Base-by-base conservation (phyloP, 2,888 invertebrate genomes). In the Eumacrocentrus americanus region DNA sequence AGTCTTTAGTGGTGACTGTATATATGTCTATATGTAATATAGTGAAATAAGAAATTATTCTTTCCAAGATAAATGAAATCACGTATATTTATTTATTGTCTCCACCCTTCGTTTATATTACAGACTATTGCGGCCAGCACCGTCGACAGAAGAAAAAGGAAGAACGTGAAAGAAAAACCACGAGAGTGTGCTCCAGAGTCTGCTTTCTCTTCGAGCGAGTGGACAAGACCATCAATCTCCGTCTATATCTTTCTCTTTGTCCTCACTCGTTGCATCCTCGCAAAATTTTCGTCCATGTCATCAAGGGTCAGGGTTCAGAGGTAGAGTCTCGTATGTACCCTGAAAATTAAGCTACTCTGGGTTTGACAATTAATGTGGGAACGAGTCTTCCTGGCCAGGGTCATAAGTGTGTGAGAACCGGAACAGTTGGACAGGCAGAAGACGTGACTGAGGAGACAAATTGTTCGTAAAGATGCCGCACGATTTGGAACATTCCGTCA, bases 11-110 rank as follows among this genome's bases (percentile, higher is more conserved):
- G 74, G 77, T 78, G 77, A 77, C 75, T 79, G 78, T 79, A 79
- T 79, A 79, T 79, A 79, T 79, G 78, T 79, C 74, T 72, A 79
- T 78, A 79, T 80, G 79, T 79, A 78, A 78, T 23, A 48, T 73
- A 72, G 70, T 69, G 67, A 66, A 66, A 72, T 72, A 61, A 42
- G 18, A 61, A 44, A 61, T 61, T 62, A 62, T 66, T 70, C 52
- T 60, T 66, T 63, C 64, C 37, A 61, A 70, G 62, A 59, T 59
- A 58, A 62, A 58, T 58, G 40, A 53, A 44, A 34, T 18, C 16
- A 7, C 25, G 23, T 54, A 44, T 44, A 12, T n/a, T 54, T 46
- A 29, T 44, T 59, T 29, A 42, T 25, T n/a, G 23, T 47, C 20
- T 20, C 25, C 46, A 25, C 20, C 29, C 18, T 11, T 47, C 34